Evolutionary conservation across 2,888 invertebrate genomes (phyloP), one percentile per base, ranked within the genome.

Genomic region (Dinocampus coccinellae): DNA sequence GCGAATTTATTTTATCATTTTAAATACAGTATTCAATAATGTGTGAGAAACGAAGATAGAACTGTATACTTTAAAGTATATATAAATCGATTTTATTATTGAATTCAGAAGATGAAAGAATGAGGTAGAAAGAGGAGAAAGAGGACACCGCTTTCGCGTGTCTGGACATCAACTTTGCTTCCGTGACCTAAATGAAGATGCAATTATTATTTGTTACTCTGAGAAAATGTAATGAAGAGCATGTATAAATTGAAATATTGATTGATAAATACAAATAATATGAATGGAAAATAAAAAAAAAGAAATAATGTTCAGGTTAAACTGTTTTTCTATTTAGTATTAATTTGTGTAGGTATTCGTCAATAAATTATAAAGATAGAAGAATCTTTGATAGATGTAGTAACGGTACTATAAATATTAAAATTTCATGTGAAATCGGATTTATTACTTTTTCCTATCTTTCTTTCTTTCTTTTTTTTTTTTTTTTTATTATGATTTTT

Each of bases 1-100:
- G 77, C 80, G 77, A 78, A 79, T 78, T 75, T 79, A 78, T 79
- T n/a, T 82, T 72, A 72, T 74, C 73, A 68, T 73, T 39, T 65
- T 62, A 22, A 36, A 33, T 65, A 13, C 26, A 3, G 2, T 26
- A 24, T 29, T 26, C 7, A 2, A 4, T 26, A 2, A 26, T 26
- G n/a, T 57, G 13, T 26, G n/a, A 57, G 26, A 22, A n/a, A 26
- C 10, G n/a, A 26, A 26, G 13, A 29, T 7, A 4, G 24, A 24
- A 26, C 11, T 6, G 9, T 16, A n/a, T 9, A 57, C n/a, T 22
- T 22, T 7, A 1, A 13, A 0, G 13, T 57, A 26, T 57, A 6
- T 29, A 6, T n/a, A n/a, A 11, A 29, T 57, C 26, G 57, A 57
- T 57, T 57, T 26, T 57, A 57, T 57, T 57, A 57, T 26, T 47